Evolutionary conservation across 2,888 invertebrate genomes (phyloP).

Genomic region (Lochmaea crataegi): DNA sequence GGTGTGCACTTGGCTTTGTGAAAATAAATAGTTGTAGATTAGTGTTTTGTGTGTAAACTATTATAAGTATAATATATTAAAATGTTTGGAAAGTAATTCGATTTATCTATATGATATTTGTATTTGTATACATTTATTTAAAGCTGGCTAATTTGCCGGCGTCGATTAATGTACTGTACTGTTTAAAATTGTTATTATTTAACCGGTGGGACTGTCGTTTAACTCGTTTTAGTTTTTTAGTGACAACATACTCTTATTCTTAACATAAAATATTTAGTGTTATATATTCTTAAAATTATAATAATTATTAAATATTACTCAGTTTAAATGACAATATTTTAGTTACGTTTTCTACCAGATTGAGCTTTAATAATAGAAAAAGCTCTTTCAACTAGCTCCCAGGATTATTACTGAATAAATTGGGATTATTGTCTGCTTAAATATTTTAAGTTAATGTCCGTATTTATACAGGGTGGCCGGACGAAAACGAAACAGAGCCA

Average conservation of each 20-base stretch:
- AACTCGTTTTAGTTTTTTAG: background rate
- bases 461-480: too few relatives aligned
- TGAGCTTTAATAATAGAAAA: too few relatives aligned
- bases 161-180: background rate
- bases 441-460: too few relatives aligned
- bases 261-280: background rate
- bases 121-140: background rate
- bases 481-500: too few relatives aligned
- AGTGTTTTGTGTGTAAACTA: conserved; percentile 10
- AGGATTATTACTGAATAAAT: too few relatives aligned
- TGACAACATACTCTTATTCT: background rate
- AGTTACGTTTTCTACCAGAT: too few relatives aligned
- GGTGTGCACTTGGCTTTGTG: conserved; percentile 52
- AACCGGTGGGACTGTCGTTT: too few relatives aligned
- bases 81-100: background rate
- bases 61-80: background rate
- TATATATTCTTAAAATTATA: too few relatives aligned
- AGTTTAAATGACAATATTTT: background rate
- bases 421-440: too few relatives aligned
- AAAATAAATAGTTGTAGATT: conserved; percentile 18
- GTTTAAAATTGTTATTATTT: background rate
- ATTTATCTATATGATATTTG: conserved; percentile 2
- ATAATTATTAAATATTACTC: background rate
- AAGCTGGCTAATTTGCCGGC: background rate
- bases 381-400: too few relatives aligned